Evolutionary conservation across 2,113 vertebrate genomes (phyloP).

Genomic region (Corvus moneduloides): DNA sequence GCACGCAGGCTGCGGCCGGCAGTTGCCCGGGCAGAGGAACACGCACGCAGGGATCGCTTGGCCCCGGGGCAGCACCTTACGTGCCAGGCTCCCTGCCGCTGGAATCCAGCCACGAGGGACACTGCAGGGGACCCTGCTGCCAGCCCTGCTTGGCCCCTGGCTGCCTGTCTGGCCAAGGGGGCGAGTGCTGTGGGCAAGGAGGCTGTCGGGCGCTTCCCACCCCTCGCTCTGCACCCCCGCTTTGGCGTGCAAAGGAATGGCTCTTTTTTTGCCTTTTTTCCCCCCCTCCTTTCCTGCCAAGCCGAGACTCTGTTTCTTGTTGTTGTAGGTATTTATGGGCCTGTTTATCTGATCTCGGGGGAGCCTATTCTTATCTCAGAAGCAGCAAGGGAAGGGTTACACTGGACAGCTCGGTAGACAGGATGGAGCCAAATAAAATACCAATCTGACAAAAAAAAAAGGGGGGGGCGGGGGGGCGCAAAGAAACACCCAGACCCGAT

Average conservation of each 20-base stretch:
- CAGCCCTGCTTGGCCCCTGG: not conserved
- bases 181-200: not conserved
- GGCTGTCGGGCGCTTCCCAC: accelerated
- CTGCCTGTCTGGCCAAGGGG: not conserved
- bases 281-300: not conserved
- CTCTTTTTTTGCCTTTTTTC: not conserved
- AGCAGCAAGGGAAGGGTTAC: slow-evolving; percentile 73
- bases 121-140: not conserved
- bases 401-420: slow-evolving; percentile 68
- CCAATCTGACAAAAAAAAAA: slow-evolving; percentile 60
- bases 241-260: not conserved
- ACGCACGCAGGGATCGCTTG: not conserved
- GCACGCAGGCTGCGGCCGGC: not conserved
- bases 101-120: not conserved
- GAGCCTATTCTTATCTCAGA: slow-evolving; percentile 73
- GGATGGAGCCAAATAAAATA: slow-evolving; percentile 78
- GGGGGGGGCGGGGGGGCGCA: too few relatives aligned
- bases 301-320: slow-evolving; percentile 47
- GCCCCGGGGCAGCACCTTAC: slow-evolving; percentile 10
- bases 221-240: not conserved
- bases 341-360: slow-evolving; percentile 77
- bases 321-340: slow-evolving; percentile 73
- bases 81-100: not conserved
- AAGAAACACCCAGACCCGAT: not conserved
- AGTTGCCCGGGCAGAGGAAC: not conserved